A percentile compares a stretch with the other conserved stretches of the same genome.
Evolutionary conservation across 2,888 invertebrate species (phyloP).

Genomic region (Trilocha varians): DNA sequence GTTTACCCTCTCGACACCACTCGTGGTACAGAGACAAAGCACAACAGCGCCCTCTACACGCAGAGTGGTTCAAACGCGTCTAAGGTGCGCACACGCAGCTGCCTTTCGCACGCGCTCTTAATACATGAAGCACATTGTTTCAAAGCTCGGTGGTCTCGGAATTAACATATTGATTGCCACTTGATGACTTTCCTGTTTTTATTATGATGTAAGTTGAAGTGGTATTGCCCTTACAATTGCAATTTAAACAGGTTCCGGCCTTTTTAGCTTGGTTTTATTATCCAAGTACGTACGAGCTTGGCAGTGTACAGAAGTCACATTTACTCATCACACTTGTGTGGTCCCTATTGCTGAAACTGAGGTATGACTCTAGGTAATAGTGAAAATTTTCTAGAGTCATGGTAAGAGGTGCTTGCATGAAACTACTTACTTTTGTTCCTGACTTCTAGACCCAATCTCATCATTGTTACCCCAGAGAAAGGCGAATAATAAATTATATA

Average conservation of each 20-base stretch:
- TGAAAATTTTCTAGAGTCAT: too few species aligned
- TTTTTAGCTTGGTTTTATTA: too few species aligned
- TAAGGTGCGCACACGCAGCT: slow-evolving; percentile 38
- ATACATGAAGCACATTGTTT: slow-evolving; percentile 33
- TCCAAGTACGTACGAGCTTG: too few species aligned
- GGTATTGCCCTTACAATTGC: background rate
- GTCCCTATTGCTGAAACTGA: too few species aligned
- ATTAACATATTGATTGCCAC: slow-evolving; percentile 54
- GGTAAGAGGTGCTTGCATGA: too few species aligned
- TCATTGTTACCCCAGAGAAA: too few species aligned
- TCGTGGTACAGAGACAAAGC: slow-evolving; percentile 36
- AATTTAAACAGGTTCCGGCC: background rate
- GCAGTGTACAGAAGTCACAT: too few species aligned
- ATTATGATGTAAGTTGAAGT: slow-evolving; percentile 9
- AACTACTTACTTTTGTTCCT: too few species aligned
- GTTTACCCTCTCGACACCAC: slow-evolving; percentile 40
- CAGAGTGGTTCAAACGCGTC: slow-evolving; percentile 8
- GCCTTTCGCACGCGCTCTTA: slow-evolving; percentile 56
- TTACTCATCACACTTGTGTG: too few species aligned
- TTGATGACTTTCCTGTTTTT: slow-evolving; percentile 43
- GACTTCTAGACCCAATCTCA: too few species aligned
- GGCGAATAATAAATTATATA: too few species aligned
- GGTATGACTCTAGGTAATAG: too few species aligned
- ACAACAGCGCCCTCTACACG: slow-evolving; percentile 25
- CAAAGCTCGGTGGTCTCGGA: slow-evolving; percentile 42